Evolutionary conservation across 2,797 vertebrate species (phyloP).

Genomic region (Jordanella pulchra): DNA sequence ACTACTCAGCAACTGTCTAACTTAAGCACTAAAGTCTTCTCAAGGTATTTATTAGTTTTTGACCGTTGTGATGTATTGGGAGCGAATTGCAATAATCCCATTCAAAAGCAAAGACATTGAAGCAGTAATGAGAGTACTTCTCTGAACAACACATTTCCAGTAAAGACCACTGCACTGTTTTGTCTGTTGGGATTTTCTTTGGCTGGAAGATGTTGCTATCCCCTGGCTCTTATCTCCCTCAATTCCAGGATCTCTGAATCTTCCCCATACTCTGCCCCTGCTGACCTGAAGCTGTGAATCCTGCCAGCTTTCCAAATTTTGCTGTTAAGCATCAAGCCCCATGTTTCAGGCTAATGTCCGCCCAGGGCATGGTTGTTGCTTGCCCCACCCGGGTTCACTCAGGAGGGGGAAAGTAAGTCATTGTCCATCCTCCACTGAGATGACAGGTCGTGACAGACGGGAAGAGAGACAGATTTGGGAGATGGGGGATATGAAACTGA

Average conservation of each 20-base stretch:
- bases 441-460: slow-evolving; percentile 55
- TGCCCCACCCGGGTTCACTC: slow-evolving; percentile 38
- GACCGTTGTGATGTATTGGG: not conserved
- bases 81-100: too few relatives aligned
- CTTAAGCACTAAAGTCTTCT: too few relatives aligned
- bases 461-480: slow-evolving; percentile 37
- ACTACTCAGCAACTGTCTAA: too few relatives aligned
- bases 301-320: slow-evolving; percentile 65
- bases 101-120: not conserved
- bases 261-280: slow-evolving; percentile 65
- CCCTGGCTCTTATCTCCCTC: not conserved
- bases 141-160: not conserved
- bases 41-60: too few relatives aligned
- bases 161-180: not conserved
- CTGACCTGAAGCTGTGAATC: slow-evolving; percentile 81
- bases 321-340: slow-evolving; percentile 37
- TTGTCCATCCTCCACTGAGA: slow-evolving; percentile 67
- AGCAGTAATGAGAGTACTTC: not conserved
- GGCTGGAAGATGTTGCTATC: not conserved
- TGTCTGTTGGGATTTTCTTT: slow-evolving; percentile 4
- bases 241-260: slow-evolving; percentile 34
- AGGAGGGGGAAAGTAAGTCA: slow-evolving; percentile 22
- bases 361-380: slow-evolving; percentile 51
- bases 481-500: slow-evolving; percentile 35
- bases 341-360: slow-evolving; percentile 45